phyloP scores from a whole-genome alignment of 1,140 invertebrate genomes.

The Pinna nobilis region DNA sequence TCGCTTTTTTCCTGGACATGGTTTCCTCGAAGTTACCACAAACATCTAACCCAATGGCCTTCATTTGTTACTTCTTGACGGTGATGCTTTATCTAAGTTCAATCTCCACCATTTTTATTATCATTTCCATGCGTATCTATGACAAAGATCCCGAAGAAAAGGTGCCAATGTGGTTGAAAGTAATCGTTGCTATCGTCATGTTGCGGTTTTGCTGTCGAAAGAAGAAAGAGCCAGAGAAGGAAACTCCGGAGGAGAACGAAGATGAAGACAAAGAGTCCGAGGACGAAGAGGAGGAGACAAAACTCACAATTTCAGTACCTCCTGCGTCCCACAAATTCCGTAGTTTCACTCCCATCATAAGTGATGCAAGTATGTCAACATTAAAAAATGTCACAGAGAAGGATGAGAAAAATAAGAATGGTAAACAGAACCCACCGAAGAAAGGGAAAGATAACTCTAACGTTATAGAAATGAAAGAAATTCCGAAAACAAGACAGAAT shows the following conservation, averaged over 20 bases:
- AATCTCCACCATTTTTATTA: slow-evolving; percentile 19
- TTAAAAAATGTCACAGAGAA: no score
- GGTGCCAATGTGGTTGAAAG: slow-evolving; percentile 14
- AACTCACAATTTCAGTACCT: no score
- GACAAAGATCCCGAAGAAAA: slow-evolving; percentile 22
- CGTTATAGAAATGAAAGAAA: no score
- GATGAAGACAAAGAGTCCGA: neutral
- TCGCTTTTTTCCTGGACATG: slow-evolving; percentile 49
- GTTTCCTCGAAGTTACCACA: slow-evolving; percentile 48
- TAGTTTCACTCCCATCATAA: no score
- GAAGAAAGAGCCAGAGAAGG: slow-evolving; percentile 6
- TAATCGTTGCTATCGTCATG: slow-evolving; percentile 26
- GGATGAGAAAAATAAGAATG: no score
- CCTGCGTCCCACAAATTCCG: no score
- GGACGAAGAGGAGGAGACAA: no score
- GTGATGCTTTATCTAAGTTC: slow-evolving; percentile 33
- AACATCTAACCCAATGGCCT: slow-evolving; percentile 45
- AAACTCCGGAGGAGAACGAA: neutral
- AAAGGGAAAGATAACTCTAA: no score
- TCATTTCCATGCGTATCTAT: slow-evolving; percentile 33
- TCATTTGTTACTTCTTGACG: slow-evolving; percentile 27
- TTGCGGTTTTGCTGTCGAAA: slow-evolving; percentile 23
- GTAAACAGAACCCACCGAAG: no score
- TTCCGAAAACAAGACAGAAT: no score
- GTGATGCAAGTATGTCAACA: no score